Conservation (phyloP, 35 echinoderm and acorn worm genomes). For the Ptychodera flava region DNA sequence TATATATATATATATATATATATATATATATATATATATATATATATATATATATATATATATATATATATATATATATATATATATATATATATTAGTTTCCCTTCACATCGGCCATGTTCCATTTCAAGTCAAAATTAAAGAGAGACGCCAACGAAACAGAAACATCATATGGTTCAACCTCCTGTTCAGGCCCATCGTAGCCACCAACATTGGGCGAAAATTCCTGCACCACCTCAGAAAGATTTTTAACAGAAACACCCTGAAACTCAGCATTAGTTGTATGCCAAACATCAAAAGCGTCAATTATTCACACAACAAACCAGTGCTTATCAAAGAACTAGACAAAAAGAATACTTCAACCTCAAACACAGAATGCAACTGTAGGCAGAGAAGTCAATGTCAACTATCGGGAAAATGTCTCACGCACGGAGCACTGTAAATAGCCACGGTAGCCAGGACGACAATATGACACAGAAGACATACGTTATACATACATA, state of each 20-base stretch:
- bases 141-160: neutral
- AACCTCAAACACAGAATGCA: too few relatives aligned
- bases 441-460: too few relatives aligned
- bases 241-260: constrained; percentile 24
- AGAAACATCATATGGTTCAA: constrained; percentile 29
- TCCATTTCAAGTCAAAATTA: neutral
- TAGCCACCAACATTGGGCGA: constrained; percentile 25
- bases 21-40: too few relatives aligned
- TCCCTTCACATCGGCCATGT: too few relatives aligned
- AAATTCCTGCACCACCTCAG: constrained; percentile 11
- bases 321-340: constrained; percentile 11
- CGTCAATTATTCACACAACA: constrained; percentile 4
- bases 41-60: too few relatives aligned
- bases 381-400: too few relatives aligned
- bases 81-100: too few relatives aligned
- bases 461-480: neutral
- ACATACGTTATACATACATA: neutral
- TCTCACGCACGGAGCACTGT: too few relatives aligned
- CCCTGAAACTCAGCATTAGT: constrained; percentile 21
- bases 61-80: too few relatives aligned
- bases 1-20: too few relatives aligned
- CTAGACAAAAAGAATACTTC: too few relatives aligned
- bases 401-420: too few relatives aligned
- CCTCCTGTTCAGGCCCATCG: neutral
- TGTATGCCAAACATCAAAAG: constrained; percentile 39